Base-by-base conservation (phyloP, 2,797 vertebrate species). In the Decapterus maruadsi region DNA sequence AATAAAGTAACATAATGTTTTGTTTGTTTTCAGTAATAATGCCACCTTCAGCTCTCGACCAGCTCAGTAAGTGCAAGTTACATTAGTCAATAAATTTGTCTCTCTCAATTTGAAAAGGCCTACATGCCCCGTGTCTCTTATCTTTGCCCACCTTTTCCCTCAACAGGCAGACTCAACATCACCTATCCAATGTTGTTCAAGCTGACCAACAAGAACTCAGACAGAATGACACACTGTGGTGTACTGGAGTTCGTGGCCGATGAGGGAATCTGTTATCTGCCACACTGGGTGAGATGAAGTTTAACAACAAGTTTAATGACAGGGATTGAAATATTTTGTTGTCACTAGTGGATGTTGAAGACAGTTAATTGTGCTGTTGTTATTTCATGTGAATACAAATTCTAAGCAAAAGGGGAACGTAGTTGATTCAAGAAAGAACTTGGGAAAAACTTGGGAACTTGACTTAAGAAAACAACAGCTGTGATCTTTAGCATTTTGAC, bases 151-250 rank as follows among this genome's bases (percentile, higher is more conserved):
- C 4, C 3, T 62, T 53, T 68, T 16, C 7, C 62, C 11, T 43
- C 1, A 69, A n/a, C 80, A 99, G 98, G 98, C 89, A 94, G 98
- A 69, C 97, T 99, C 63, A 99, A 99, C 75, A 99, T 99, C 77
- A 99, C 98, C 14, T 99, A 99, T 71, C 98, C 98, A 0, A 99
- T 99, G 98, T 92, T 99, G 72, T 99, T 99, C 90, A 99, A 99
- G 85, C 93, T 99, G 91, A 99, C 97, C 60, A 99, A 99, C 93
- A 99, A 99, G 89, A 98, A 99, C 90, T 99, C 98, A 0, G 98
- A 99, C 93, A 94, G 98, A 71, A 97, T 98, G 97, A 99, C 98
- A 0, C 98, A 99, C 88, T 99, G 98, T 53, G 98, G 98, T 0
- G 98, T 99, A 68, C 93, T 99, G 53, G 98, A 99, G 92, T 99